Base-by-base conservation (phyloP, 1,140 invertebrate species). In the Acromyrmex charruanus region DNA sequence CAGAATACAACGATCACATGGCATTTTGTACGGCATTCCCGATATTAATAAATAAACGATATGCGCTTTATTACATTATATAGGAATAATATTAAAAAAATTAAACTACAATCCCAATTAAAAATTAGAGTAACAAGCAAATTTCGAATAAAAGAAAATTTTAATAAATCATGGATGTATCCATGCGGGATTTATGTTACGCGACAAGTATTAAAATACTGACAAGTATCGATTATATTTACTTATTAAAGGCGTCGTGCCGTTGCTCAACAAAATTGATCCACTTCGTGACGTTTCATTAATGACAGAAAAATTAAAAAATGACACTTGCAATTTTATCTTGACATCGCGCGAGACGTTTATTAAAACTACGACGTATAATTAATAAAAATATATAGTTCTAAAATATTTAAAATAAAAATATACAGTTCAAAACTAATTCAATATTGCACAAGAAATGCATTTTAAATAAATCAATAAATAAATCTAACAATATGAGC, bases 381-480 rank as follows among this genome's bases (percentile, higher is more conserved):
- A 44, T 68, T 66, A 66, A 66, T 35, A 39, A 44, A 68, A 44
- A 68, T 49, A 44, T 44, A n/a, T 35, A 66, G n/a, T 14, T 44
- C 0, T 35, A 35, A 35, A 35, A 39, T 39, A 39, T 39, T 39
- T 39, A 39, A 39, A 66, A 66, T 35, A 39, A 44, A 68, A 44
- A 68, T 49, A 44, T 44, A n/a, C 35, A 39, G n/a, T 14, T 44
- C 0, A 49, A 68, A 66, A 66, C 0, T 39, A 69, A 25, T 69
- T 7, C n/a, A 69, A 69, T 49, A 49, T 21, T 69, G 18, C 18
- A 12, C 0, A 7, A 66, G 31, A 66, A 66, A 44, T 68, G 44
- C 3, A 66, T 39, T 16, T 35, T 7, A 9, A 39, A 66, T 0
- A 66, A 39, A 25, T 25, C 25, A 25, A n/a, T 21, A 66, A 66